These are phyloP conservation scores for Mesoligia furuncula DNA, from an alignment of 2,888 invertebrate species.

Conservation along the genomic window DNA sequence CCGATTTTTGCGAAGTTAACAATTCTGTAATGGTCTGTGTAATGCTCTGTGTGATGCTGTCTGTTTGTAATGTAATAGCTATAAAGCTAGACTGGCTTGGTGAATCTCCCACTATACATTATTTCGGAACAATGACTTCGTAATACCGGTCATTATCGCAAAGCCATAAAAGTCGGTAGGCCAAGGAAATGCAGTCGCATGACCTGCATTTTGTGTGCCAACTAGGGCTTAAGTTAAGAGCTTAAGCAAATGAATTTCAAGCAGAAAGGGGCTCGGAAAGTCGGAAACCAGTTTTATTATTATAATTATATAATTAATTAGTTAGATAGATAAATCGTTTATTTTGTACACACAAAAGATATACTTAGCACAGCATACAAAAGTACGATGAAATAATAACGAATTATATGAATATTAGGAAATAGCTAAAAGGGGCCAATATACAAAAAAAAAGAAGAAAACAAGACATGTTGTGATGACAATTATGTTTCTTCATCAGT, in stretches of 20 bases:
- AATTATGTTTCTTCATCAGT: not conserved
- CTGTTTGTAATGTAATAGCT: too few species aligned
- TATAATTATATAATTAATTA: not conserved
- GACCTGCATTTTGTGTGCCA: constrained; percentile 36
- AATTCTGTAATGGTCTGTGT: not conserved
- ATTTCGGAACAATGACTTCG: constrained; percentile 3
- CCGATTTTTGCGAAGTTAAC: not conserved
- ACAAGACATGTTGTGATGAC: too few species aligned
- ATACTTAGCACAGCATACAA: too few species aligned
- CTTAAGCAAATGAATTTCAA: constrained; percentile 16
- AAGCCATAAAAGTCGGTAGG: constrained; percentile 30
- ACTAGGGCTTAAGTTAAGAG: constrained; percentile 7
- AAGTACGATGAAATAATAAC: too few species aligned
- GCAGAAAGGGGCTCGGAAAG: not conserved
- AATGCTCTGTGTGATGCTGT: too few species aligned
- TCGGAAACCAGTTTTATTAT: not conserved
- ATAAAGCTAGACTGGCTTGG: not conserved
- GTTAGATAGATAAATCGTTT: too few species aligned
- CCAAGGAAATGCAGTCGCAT: constrained; percentile 36
- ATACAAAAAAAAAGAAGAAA: too few species aligned
- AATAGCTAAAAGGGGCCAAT: too few species aligned
- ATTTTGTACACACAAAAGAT: too few species aligned
- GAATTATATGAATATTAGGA: too few species aligned
- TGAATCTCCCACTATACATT: constrained; percentile 3
- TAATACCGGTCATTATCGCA: constrained; percentile 28